phyloP scores from a whole-genome alignment of 1,140 invertebrate genomes.

The Eurosta solidaginis region DNA sequence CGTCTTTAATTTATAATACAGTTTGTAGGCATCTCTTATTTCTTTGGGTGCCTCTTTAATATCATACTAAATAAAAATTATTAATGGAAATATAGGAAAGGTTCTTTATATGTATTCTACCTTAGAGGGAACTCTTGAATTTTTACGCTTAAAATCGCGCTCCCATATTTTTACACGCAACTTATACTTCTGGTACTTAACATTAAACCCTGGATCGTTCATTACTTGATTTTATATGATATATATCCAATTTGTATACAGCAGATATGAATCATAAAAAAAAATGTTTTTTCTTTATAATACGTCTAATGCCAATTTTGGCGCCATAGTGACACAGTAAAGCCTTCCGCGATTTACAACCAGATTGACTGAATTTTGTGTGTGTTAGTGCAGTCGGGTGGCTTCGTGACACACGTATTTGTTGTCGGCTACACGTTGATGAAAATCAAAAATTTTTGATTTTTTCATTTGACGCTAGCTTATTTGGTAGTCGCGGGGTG shows the following conservation, averaged over 20 bases:
- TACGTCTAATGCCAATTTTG: not conserved
- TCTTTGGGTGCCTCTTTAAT: constrained; percentile 73
- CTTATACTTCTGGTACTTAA: constrained; percentile 68
- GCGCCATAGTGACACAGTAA: too few relatives aligned
- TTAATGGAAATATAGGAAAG: constrained; percentile 25
- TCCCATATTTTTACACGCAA: constrained; percentile 78
- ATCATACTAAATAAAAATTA: constrained; percentile 66
- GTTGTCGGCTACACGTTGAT: too few relatives aligned
- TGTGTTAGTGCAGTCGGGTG: too few relatives aligned
- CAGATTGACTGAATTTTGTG: too few relatives aligned
- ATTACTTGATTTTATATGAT: constrained; percentile 33
- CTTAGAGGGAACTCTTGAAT: constrained; percentile 74
- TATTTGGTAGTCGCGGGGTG: too few relatives aligned
- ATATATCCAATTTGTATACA: not conserved
- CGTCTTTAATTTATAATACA: constrained; percentile 79
- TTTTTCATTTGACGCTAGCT: too few relatives aligned
- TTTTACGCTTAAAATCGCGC: constrained; percentile 72
- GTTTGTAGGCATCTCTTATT: constrained; percentile 78
- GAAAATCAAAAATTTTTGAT: too few relatives aligned
- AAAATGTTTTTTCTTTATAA: not conserved
- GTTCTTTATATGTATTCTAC: constrained; percentile 56
- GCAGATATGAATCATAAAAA: not conserved
- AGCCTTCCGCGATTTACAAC: too few relatives aligned
- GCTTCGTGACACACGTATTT: too few relatives aligned
- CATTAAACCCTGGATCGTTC: constrained; percentile 53